These are phyloP conservation scores for Drosophila nr. fundita DNA, from an alignment of 2,888 invertebrate genomes.

Conservation along the genomic window DNA sequence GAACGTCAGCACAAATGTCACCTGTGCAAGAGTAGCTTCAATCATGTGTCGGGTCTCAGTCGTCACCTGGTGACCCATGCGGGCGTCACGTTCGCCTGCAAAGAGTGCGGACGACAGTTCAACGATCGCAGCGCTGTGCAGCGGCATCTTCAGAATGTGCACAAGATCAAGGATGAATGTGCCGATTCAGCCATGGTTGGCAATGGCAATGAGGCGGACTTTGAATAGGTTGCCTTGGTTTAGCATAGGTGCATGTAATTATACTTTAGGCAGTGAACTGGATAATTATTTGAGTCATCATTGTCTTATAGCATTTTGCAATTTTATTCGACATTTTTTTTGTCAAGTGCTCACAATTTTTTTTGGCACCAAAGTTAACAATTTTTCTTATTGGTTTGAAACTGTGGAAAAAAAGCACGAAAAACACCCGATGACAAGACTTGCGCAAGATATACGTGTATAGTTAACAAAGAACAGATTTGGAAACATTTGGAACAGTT, in stretches of 20 bases:
- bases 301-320: constrained; percentile 23
- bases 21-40: constrained; percentile 87
- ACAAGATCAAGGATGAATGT: constrained; percentile 52
- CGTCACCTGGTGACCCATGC: constrained; percentile 89
- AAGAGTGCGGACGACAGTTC: constrained; percentile 88
- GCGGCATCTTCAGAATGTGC: constrained; percentile 86
- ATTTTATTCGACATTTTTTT: constrained; percentile 56
- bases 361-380: constrained; percentile 60
- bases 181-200: constrained; percentile 35
- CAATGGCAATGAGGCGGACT: constrained; percentile 33
- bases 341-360: constrained; percentile 38
- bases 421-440: constrained; percentile 44
- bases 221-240: constrained; percentile 15
- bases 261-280: not conserved
- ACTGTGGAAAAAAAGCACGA: constrained; percentile 46
- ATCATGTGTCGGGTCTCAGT: constrained; percentile 88
- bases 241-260: not conserved
- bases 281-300: not conserved
- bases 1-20: constrained; percentile 89
- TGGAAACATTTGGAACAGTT: constrained; percentile 58
- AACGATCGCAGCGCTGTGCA: constrained; percentile 90
- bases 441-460: constrained; percentile 21
- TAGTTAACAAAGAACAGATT: constrained; percentile 37
- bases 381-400: constrained; percentile 35
- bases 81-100: constrained; percentile 88